A percentile compares a stretch with the other conserved stretches of the same genome.
Evolutionary conservation across 2,888 invertebrate species (phyloP).

Genomic region (Eupithecia insigniata): DNA sequence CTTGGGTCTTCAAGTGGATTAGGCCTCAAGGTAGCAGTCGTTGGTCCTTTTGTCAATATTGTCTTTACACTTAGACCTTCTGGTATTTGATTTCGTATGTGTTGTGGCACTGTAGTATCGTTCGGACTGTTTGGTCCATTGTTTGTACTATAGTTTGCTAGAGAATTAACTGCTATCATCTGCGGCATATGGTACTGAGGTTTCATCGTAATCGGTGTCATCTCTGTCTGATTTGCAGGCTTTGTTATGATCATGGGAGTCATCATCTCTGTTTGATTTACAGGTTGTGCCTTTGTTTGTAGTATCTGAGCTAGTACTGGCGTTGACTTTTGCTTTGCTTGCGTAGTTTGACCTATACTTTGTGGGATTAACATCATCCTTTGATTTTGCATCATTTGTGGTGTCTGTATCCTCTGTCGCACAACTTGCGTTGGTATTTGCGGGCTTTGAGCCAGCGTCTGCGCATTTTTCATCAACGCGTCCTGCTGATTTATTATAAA

Average conservation of each 20-base stretch:
- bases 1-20: slow-evolving; percentile 20
- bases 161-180: not conserved
- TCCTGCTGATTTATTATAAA: slow-evolving; percentile 8
- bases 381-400: slow-evolving; percentile 13
- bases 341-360: slow-evolving; percentile 7
- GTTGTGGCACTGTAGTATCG: slow-evolving; percentile 25
- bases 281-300: slow-evolving; percentile 18
- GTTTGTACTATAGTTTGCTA: not conserved
- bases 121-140: not conserved
- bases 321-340: slow-evolving; percentile 7
- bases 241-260: slow-evolving; percentile 9
- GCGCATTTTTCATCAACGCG: not conserved
- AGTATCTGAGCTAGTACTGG: slow-evolving; percentile 39
- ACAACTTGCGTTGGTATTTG: slow-evolving; percentile 9
- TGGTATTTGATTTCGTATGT: slow-evolving; percentile 44
- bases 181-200: slow-evolving; percentile 15
- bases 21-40: slow-evolving; percentile 49
- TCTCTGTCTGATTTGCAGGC: not conserved
- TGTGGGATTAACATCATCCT: slow-evolving; percentile 9
- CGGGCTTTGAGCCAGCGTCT: not conserved
- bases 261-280: slow-evolving; percentile 9
- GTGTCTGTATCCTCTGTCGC: not conserved
- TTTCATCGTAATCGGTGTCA: not conserved
- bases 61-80: slow-evolving; percentile 49
- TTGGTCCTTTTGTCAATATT: slow-evolving; percentile 36